phyloP scores from a whole-genome alignment of 2,888 invertebrate genomes.

The Leucozona laternaria region DNA sequence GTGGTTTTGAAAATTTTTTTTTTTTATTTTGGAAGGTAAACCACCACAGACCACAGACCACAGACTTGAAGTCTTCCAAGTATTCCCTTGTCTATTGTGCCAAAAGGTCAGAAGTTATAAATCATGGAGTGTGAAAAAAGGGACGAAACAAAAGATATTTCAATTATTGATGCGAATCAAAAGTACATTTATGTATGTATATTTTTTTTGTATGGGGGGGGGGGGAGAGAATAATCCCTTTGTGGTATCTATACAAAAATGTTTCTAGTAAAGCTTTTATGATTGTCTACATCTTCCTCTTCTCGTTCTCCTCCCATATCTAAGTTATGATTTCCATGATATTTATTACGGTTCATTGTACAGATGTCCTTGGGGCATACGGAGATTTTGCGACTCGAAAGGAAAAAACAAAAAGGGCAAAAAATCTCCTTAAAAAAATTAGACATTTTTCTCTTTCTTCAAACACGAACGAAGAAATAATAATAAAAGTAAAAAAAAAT shows the following conservation, averaged over 20 bases:
- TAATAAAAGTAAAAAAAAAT: background rate
- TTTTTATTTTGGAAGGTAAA: background rate
- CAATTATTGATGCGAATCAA: conserved; percentile 57
- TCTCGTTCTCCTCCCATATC: background rate
- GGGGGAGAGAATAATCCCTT: conserved; percentile 42
- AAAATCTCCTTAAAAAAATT: background rate
- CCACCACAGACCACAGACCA: background rate
- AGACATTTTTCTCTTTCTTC: conserved; percentile 3
- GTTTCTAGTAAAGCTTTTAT: conserved; percentile 54
- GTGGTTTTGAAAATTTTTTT: conserved; percentile 12
- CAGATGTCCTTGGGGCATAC: conserved; percentile 25
- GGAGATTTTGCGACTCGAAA: background rate
- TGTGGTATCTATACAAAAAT: conserved; percentile 41
- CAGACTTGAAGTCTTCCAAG: conserved; percentile 15
- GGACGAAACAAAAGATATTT: conserved; percentile 29
- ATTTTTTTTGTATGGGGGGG: background rate
- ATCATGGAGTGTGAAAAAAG: background rate
- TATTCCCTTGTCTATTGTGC: conserved; percentile 7
- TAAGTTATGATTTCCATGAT: conserved; percentile 30
- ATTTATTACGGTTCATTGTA: conserved; percentile 30
- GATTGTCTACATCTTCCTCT: conserved; percentile 32
- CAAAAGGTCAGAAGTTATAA: conserved; percentile 7
- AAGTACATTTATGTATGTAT: conserved; percentile 20
- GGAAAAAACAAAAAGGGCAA: background rate
- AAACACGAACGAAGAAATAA: background rate